Base-by-base conservation (phyloP, 1,140 invertebrate species). In the Tetragnatha versicolor region DNA sequence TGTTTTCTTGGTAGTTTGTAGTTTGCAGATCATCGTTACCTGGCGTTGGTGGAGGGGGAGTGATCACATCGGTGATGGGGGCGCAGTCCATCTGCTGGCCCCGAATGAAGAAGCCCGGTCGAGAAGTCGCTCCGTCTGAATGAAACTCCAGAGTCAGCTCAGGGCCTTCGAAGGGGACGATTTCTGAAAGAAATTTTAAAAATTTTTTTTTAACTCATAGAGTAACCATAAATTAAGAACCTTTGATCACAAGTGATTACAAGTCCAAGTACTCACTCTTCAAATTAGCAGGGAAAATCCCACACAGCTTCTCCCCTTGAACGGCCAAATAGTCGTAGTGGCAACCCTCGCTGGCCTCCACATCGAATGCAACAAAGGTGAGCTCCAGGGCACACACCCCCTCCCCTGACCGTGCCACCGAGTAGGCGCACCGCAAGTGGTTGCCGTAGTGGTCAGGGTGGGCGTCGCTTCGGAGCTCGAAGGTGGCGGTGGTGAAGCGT, bases 241-340 rank as follows among this genome's bases (percentile, higher is more conserved):
- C n/a, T n/a, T n/a, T n/a, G n/a, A n/a, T n/a, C n/a, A n/a, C n/a
- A n/a, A n/a, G n/a, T n/a, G n/a, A n/a, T n/a, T n/a, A n/a, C n/a
- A n/a, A n/a, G n/a, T 33, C 22, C 33, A 10, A 10, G 5, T 10
- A 68, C 79, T 70, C 42, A 80, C 79, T 29, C 17, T 68, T 80
- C 1, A 68, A 27, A 22, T 80, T 80, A 1, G 73, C 17, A 39
- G 81, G 72, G 22, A 80, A 51, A 5, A 58, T 35, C 3, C 81
- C 83, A 72, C 83, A 84, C 9, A 84, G 63, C 37, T 49, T 80
- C 49, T 84, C 79, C 12, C 82, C 82, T 45, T 84, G 82, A 17
- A 83, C 42, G 12, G 81, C 79, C 9, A 83, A 45, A 63, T 83
- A 83, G 77, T 83, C 83, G 61, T 79, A 83, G 42, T 82, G 82